phyloP scores from a whole-genome alignment of 2,888 invertebrate genomes.

The Cryptocheilus praepositus region DNA sequence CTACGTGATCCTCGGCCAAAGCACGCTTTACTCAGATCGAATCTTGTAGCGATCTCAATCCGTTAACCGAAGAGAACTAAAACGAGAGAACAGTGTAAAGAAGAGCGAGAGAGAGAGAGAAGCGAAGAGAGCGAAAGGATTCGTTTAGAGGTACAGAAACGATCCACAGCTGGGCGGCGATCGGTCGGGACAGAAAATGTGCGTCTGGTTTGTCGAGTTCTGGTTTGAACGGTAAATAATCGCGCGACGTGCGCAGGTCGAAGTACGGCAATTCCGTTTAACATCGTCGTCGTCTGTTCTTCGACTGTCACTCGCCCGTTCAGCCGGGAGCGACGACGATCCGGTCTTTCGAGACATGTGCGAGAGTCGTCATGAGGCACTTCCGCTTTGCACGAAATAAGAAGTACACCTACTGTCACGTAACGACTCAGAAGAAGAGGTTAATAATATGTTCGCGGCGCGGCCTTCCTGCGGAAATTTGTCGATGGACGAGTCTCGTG shows the following conservation, averaged over 20 bases:
- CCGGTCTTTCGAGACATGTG: constrained; percentile 1
- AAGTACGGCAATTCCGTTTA: constrained; percentile 10
- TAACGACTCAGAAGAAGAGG: too few relatives aligned
- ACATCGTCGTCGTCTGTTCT: constrained; percentile 3
- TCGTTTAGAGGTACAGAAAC: constrained; percentile 12
- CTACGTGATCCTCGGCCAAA: constrained; percentile 45
- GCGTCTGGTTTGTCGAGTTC: constrained; percentile 1
- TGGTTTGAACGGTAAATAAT: constrained; percentile 11
- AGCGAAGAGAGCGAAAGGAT: neutral
- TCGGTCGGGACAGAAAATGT: neutral
- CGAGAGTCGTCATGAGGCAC: neutral
- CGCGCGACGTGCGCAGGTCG: neutral
- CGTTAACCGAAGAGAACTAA: constrained; percentile 21
- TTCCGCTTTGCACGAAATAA: too few relatives aligned
- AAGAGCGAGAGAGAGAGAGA: neutral
- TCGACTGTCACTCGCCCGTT: constrained; percentile 7
- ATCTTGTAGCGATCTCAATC: constrained; percentile 44
- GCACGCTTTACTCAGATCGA: constrained; percentile 38
- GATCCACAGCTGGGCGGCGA: neutral
- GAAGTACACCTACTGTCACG: too few relatives aligned
- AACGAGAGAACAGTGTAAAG: neutral
- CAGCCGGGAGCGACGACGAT: neutral
- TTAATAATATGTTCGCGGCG: too few relatives aligned
- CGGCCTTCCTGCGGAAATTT: too few relatives aligned
- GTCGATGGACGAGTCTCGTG: too few relatives aligned